Base-by-base conservation (phyloP, 2,888 invertebrate species). In the Malachius bipustulatus region DNA sequence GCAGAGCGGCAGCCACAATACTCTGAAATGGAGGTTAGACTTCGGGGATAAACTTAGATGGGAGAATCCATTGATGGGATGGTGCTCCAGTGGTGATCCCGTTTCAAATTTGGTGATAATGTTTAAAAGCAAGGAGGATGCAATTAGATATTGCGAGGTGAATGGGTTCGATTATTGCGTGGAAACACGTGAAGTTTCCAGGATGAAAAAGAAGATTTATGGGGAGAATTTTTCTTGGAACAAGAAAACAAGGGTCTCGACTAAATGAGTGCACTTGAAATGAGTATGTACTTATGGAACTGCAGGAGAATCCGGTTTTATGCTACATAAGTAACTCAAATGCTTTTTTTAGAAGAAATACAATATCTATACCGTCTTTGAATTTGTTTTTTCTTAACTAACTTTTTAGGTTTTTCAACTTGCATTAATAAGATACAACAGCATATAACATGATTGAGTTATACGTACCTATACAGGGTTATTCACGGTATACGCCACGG, bases 181-280 rank as follows among this genome's bases (percentile, higher is more conserved):
- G 2, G 84, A 2, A 68, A 73, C 24, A 19, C 6, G n/a, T 8
- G 6, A 19, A 19, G 6, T 19, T 19, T 8, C 24, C 24, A 75
- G 74, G 49, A 64, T 72, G 12, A 73, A 75, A 48, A 75, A 78
- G 4, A 93, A 91, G 60, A 81, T 76, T 37, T 97, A 97, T 53
- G 91, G 84, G 4, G 61, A 75, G 9, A 97, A 94, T 60, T 97
- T 89, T 62, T 72, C 88, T 3, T 93, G 94, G 91, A 82, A 90
- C 54, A 85, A 79, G 51, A 77, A 84, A 48, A 88, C 89, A 12
- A 69, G 96, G 50, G 79, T 83, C 15, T 82, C 87, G 3, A 93
- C 93, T 0, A 96, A 96, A 68, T 96, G 75, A 71, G 61, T 35
- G n/a, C n/a, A n/a, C n/a, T n/a, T n/a, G n/a, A n/a, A n/a, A n/a